phyloP scores from a whole-genome alignment of 2,888 invertebrate genomes.

The Eledona agricola region DNA sequence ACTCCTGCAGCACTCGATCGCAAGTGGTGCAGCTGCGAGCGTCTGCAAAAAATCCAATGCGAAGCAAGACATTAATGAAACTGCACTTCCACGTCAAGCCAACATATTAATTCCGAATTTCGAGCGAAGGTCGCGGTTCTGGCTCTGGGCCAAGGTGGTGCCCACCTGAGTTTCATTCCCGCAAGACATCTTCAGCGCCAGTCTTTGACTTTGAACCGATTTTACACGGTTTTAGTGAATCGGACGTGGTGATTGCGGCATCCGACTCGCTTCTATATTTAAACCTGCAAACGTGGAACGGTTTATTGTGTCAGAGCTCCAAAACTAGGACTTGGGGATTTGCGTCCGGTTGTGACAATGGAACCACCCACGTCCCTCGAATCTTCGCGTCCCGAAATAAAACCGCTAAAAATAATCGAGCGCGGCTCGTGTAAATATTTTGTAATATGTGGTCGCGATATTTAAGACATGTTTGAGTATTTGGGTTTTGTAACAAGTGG shows the following conservation, averaged over 20 bases:
- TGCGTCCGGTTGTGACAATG: not conserved
- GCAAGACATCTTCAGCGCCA: slow-evolving; percentile 24
- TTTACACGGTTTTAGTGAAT: no score
- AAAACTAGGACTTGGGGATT: slow-evolving; percentile 5
- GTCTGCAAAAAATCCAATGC: slow-evolving; percentile 66
- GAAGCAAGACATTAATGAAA: slow-evolving; percentile 20
- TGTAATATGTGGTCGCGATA: slow-evolving; percentile 6
- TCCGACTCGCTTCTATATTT: no score
- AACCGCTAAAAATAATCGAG: slow-evolving; percentile 29
- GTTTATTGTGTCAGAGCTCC: not conserved
- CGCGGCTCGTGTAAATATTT: slow-evolving; percentile 20
- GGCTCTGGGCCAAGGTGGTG: slow-evolving; percentile 17
- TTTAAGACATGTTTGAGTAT: no score
- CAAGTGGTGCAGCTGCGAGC: slow-evolving; percentile 91
- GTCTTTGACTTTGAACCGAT: no score
- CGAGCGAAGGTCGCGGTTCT: slow-evolving; percentile 28
- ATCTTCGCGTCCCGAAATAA: slow-evolving; percentile 27
- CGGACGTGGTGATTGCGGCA: no score
- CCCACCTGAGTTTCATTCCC: slow-evolving; percentile 29
- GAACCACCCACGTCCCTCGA: slow-evolving; percentile 23
- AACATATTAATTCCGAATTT: slow-evolving; percentile 33
- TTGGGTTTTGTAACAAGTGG: no score
- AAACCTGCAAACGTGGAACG: no score
- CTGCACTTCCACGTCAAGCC: slow-evolving; percentile 22
- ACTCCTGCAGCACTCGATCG: slow-evolving; percentile 88